Percentiles rank a stretch among this genome's conserved stretches.
phyloP scores from a whole-genome alignment of 2,113 vertebrate species.

The Stigmatopora argus region DNA sequence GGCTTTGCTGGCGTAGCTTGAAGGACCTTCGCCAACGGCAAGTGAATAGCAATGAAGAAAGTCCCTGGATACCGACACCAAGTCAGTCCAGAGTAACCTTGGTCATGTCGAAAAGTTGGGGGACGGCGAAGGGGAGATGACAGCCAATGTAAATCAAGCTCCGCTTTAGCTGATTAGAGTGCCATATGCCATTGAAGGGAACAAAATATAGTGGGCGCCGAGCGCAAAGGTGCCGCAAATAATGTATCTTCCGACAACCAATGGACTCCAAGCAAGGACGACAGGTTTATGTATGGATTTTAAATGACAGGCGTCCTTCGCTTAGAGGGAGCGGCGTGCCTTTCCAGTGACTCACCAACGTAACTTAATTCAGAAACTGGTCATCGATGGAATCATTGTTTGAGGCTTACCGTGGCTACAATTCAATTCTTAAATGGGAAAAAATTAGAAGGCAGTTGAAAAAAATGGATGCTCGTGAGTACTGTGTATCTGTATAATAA shows the following conservation, averaged over 20 bases:
- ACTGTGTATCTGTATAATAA: too few relatives aligned
- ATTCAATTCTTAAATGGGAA: too few relatives aligned
- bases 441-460: too few relatives aligned
- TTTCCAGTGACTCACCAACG: slow-evolving; percentile 33
- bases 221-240: slow-evolving; percentile 41
- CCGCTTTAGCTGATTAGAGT: slow-evolving; percentile 58
- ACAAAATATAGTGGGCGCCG: slow-evolving; percentile 32
- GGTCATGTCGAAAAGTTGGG: slow-evolving; percentile 32
- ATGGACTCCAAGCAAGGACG: slow-evolving; percentile 22
- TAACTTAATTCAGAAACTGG: slow-evolving; percentile 29
- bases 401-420: slow-evolving; percentile 11
- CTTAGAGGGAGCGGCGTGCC: slow-evolving; percentile 32
- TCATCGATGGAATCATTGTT: slow-evolving; percentile 2
- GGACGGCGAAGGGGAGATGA: slow-evolving; percentile 30
- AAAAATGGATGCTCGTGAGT: too few relatives aligned
- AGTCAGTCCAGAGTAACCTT: slow-evolving; percentile 50
- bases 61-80: slow-evolving; percentile 29
- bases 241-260: slow-evolving; percentile 29
- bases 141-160: slow-evolving; percentile 57
- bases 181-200: slow-evolving; percentile 31
- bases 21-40: slow-evolving; percentile 1
- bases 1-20: too few relatives aligned
- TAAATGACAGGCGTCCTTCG: slow-evolving; percentile 42
- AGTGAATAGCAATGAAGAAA: slow-evolving; percentile 17
- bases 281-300: slow-evolving; percentile 52